Percentiles rank a stretch among this genome's conserved stretches.
phyloP scores from a whole-genome alignment of 2,888 invertebrate species.

The Acleris literana region DNA sequence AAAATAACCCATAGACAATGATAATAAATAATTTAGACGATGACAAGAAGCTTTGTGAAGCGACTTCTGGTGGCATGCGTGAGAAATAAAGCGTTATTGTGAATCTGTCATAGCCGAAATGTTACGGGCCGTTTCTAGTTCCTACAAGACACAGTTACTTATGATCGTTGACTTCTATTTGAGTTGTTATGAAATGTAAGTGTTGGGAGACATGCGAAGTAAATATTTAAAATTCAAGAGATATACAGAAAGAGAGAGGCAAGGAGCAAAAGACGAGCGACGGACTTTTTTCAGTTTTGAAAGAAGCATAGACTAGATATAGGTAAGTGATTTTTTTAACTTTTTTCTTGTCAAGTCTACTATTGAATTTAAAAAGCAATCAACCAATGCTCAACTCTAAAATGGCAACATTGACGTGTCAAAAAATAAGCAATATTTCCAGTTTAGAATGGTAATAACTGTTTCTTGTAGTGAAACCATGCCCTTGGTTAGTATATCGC shows the following conservation, averaged over 20 bases:
- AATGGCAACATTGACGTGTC: background rate
- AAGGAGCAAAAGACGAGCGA: no score
- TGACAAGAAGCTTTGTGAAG: constrained; percentile 25
- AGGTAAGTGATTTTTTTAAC: no score
- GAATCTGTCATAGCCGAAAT: background rate
- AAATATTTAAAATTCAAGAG: no score
- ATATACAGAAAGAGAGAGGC: no score
- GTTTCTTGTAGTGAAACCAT: background rate
- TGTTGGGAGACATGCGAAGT: no score
- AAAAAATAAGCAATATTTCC: background rate
- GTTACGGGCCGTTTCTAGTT: background rate
- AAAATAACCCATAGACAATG: constrained; percentile 13
- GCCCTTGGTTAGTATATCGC: constrained; percentile 11
- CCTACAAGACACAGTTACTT: no score
- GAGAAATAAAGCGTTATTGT: constrained; percentile 14
- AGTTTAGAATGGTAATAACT: background rate
- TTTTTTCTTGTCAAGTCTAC: no score
- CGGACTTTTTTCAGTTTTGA: no score
- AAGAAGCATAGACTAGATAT: no score
- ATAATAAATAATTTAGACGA: constrained; percentile 30
- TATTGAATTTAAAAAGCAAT: no score
- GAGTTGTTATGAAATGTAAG: no score
- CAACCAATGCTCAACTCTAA: background rate
- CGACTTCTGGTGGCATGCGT: constrained; percentile 10
- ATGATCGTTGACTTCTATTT: no score